These are phyloP conservation scores for Scleropages formosus DNA, from an alignment of 2,797 vertebrate genomes.

Conservation along the genomic window DNA sequence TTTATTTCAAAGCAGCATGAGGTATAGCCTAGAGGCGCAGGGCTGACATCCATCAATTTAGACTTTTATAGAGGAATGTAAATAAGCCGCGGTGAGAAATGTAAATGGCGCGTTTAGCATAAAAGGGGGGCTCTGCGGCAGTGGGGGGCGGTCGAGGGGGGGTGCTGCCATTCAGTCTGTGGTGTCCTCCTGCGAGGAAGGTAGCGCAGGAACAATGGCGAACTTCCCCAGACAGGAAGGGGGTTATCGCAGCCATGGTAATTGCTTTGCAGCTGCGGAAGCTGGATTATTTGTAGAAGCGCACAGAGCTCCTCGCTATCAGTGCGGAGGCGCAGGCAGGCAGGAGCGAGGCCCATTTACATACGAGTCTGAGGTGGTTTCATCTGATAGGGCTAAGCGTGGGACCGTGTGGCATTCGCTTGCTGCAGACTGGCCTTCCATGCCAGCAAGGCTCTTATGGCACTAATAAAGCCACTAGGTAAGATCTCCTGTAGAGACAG, in stretches of 20 bases:
- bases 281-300: conserved; percentile 69
- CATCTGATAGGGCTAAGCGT: conserved; percentile 23
- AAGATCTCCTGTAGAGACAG: too few relatives aligned
- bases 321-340: conserved; percentile 37
- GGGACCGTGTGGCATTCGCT: conserved; percentile 11
- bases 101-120: conserved; percentile 75
- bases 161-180: conserved; percentile 56
- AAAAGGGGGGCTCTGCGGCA: conserved; percentile 59
- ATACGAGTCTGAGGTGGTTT: conserved; percentile 54
- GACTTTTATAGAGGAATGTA: conserved; percentile 72
- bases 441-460: not conserved
- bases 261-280: conserved; percentile 65
- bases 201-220: conserved; percentile 59
- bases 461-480: not conserved
- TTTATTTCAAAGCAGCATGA: conserved; percentile 63
- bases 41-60: conserved; percentile 76
- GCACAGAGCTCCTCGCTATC: conserved; percentile 46
- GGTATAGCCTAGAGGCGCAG: conserved; percentile 64
- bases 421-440: not conserved
- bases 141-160: not conserved
- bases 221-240: conserved; percentile 66
- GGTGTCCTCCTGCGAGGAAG: conserved; percentile 56
- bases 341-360: conserved; percentile 22
- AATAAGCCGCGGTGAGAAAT: conserved; percentile 66
- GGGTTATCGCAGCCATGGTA: conserved; percentile 66